These are phyloP conservation scores for Pycnomerus fuliginosus DNA, from an alignment of 2,888 invertebrate genomes.

Conservation along the genomic window DNA sequence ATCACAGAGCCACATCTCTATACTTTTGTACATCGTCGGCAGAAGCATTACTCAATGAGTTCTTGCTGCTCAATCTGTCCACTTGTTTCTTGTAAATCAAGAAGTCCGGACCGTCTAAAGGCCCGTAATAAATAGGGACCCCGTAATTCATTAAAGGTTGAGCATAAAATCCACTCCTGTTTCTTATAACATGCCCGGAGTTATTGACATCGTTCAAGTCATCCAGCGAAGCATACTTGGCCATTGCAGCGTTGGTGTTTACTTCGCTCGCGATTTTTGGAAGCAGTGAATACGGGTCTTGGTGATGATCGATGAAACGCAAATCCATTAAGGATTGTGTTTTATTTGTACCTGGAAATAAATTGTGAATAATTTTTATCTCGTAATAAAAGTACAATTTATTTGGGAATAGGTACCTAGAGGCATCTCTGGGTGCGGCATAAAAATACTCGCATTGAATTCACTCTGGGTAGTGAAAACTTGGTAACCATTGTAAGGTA, in stretches of 20 bases:
- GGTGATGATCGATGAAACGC: slow-evolving; percentile 39
- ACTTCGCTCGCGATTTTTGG: slow-evolving; percentile 39
- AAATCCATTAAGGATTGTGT: slow-evolving; percentile 52
- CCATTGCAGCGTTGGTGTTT: slow-evolving; percentile 32
- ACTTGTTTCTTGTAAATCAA: slow-evolving; percentile 51
- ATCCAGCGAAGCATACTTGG: slow-evolving; percentile 48
- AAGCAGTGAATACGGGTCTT: slow-evolving; percentile 32
- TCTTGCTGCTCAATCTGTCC: slow-evolving; percentile 45
- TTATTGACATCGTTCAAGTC: slow-evolving; percentile 42
- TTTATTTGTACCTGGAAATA: slow-evolving; percentile 43
- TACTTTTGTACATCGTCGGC: slow-evolving; percentile 54
- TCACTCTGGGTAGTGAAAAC: slow-evolving; percentile 50
- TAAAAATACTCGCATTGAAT: slow-evolving; percentile 52
- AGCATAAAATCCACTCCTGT: slow-evolving; percentile 50
- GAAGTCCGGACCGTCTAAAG: slow-evolving; percentile 52
- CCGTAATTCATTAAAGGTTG: slow-evolving; percentile 51
- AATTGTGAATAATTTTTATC: not conserved
- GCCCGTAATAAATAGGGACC: slow-evolving; percentile 52
- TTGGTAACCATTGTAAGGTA: slow-evolving; percentile 46
- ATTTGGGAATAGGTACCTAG: too few relatives aligned
- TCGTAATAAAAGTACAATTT: too few relatives aligned
- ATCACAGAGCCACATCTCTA: slow-evolving; percentile 51
- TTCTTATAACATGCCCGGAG: slow-evolving; percentile 45
- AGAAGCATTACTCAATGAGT: slow-evolving; percentile 51
- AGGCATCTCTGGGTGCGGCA: slow-evolving; percentile 36